Conservation (phyloP, 2,888 invertebrate genomes). For the Cephus spinipes region DNA sequence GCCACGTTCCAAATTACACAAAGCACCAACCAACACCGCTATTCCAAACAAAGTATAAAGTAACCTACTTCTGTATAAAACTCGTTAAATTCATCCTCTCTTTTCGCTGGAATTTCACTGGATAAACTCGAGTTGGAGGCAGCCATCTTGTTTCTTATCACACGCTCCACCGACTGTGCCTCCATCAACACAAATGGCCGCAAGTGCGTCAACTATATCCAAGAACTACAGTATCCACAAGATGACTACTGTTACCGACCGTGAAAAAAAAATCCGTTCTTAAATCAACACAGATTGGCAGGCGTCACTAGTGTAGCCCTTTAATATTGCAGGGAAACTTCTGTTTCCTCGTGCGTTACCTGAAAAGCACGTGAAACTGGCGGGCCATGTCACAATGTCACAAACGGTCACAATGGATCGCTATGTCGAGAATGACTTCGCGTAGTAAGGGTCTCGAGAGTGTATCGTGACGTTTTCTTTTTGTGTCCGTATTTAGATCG, state of each 20-base stretch:
- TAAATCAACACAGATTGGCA: not conserved
- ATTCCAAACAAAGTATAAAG: not conserved
- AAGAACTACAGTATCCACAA: not conserved
- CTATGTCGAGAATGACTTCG: not conserved
- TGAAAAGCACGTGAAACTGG: not conserved
- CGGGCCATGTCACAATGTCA: not conserved
- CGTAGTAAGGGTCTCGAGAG: not conserved
- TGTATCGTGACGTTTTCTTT: not conserved
- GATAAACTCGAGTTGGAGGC: constrained; percentile 60
- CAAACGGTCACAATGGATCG: not conserved
- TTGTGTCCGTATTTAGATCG: not conserved
- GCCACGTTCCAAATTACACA: not conserved
- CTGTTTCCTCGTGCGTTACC: not conserved
- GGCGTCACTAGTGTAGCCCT: not conserved
- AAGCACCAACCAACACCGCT: not conserved
- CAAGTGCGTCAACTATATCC: not conserved
- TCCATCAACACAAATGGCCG: not conserved
- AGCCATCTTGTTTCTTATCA: constrained; percentile 58
- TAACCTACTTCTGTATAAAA: constrained; percentile 84
- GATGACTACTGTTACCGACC: not conserved
- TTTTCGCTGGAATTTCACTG: constrained; percentile 64
- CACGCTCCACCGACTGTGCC: constrained; percentile 8
- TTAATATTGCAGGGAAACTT: not conserved
- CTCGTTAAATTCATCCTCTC: constrained; percentile 81
- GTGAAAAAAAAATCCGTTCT: not conserved